Conservation (phyloP, 2,888 invertebrate species). For the Scaptomyza tumidula region DNA sequence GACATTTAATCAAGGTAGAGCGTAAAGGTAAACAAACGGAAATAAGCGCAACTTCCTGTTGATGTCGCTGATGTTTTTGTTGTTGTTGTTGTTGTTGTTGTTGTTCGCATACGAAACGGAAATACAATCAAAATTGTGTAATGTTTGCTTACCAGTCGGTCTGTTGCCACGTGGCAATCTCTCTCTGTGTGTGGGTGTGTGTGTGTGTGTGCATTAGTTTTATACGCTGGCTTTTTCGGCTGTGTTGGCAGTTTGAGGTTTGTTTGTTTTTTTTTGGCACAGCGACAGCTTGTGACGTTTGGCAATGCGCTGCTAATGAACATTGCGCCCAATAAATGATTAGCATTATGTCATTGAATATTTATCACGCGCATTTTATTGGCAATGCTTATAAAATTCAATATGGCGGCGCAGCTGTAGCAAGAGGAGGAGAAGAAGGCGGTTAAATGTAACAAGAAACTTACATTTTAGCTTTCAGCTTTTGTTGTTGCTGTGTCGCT, state of each 20-base stretch:
- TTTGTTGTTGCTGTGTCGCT: not conserved
- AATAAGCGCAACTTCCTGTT: slow-evolving; percentile 80
- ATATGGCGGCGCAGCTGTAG: slow-evolving; percentile 32
- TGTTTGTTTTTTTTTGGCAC: not conserved
- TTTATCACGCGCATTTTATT: slow-evolving; percentile 60
- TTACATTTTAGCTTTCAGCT: slow-evolving; percentile 49
- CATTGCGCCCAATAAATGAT: slow-evolving; percentile 72
- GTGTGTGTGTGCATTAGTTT: slow-evolving; percentile 46
- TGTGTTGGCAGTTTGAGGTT: slow-evolving; percentile 39
- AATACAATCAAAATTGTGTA: slow-evolving; percentile 80
- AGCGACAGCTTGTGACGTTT: slow-evolving; percentile 57
- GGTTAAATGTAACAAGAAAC: slow-evolving; percentile 40
- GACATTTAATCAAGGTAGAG: slow-evolving; percentile 78
- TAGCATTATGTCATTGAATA: slow-evolving; percentile 73
- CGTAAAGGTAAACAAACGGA: slow-evolving; percentile 79
- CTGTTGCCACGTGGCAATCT: slow-evolving; percentile 24
- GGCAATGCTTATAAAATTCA: slow-evolving; percentile 61
- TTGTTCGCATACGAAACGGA: slow-evolving; percentile 71
- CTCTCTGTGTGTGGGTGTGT: not conserved
- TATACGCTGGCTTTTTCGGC: slow-evolving; percentile 16
- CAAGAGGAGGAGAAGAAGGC: not conserved
- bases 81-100: slow-evolving; percentile 49
- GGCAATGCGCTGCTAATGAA: slow-evolving; percentile 65
- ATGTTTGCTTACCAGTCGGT: slow-evolving; percentile 67
- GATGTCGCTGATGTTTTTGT: slow-evolving; percentile 57